Evolutionary conservation across 1,140 invertebrate species (phyloP), one percentile per base, ranked within the genome.

Genomic region (Rhopalosiphum padi): DNA sequence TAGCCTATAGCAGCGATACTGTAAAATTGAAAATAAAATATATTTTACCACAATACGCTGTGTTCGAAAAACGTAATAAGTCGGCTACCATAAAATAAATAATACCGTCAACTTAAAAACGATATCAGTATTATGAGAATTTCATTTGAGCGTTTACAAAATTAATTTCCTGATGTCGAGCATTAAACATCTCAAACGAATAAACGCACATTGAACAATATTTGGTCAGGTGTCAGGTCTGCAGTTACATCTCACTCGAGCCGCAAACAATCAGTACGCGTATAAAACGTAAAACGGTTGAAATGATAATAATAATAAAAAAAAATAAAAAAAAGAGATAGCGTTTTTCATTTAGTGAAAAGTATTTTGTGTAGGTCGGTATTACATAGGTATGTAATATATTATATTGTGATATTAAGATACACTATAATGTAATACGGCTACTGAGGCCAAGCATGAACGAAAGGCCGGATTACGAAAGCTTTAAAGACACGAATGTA

Each of bases 101-200:
- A 68, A 77, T n/a, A 77, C 60, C n/a, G 30, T 77, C 60, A 77
- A 77, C n/a, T 77, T n/a, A 77, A 77, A 77, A 77, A 77, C 60
- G 30, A 77, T 77, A 77, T n/a, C 60, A 6, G 60, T n/a, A 77
- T 77, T 35, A 77, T 77, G n/a, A 77, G 60, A 6, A 77, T 77
- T 77, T 77, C 60, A 77, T 77, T 35, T 41, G 37, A 83, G 37
- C 41, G 22, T 1, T 23, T 43, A 11, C 37, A 25, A 86, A 83
- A 86, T 86, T 86, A 86, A 43, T 86, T 86, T 77, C n/a, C 60
- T 43, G 83, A 43, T 86, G 83, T 41, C 37, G 37, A 23, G 9
- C 37, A 85, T 85, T 85, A 25, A 85, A 85, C 9, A 15, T 86
- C 37, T 43, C 37, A 43, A 86, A 43, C 11, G 23, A 86, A 86